These are phyloP conservation scores for Caenorhabditis sp. DNA, from an alignment of 2,888 invertebrate species.

Conservation along the genomic window DNA sequence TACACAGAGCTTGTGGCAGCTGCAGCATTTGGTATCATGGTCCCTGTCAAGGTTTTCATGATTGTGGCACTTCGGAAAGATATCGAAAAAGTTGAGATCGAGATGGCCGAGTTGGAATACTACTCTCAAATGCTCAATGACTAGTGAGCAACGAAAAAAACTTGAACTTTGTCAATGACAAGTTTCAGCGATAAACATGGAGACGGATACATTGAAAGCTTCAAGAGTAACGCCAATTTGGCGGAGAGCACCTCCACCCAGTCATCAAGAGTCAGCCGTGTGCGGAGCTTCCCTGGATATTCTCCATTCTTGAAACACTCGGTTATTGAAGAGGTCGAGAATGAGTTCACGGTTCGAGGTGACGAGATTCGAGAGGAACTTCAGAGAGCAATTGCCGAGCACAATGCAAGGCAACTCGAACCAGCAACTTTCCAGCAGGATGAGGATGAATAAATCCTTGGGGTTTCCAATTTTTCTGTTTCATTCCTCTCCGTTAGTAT, in stretches of 20 bases:
- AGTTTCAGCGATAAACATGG: slow-evolving; percentile 54
- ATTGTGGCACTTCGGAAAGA: slow-evolving; percentile 51
- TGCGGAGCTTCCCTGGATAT: slow-evolving; percentile 48
- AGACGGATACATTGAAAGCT: slow-evolving; percentile 63
- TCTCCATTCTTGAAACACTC: slow-evolving; percentile 59
- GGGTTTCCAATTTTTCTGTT: neutral
- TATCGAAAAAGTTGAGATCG: slow-evolving; percentile 53
- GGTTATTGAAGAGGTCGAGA: slow-evolving; percentile 63
- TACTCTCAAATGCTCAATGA: slow-evolving; percentile 54
- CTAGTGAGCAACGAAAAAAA: slow-evolving; percentile 20
- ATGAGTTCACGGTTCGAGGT: slow-evolving; percentile 62
- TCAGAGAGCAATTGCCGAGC: slow-evolving; percentile 54
- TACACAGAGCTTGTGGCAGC: slow-evolving; percentile 52
- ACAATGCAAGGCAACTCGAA: slow-evolving; percentile 40
- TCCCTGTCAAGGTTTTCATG: slow-evolving; percentile 57
- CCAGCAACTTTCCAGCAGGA: neutral
- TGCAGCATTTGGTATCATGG: slow-evolving; percentile 47
- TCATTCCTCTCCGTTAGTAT: slow-evolving; percentile 12
- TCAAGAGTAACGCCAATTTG: slow-evolving; percentile 48
- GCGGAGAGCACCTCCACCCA: slow-evolving; percentile 43
- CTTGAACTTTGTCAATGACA: neutral
- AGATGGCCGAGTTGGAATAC: slow-evolving; percentile 45
- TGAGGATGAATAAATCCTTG: slow-evolving; percentile 1
- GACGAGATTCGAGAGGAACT: slow-evolving; percentile 60
- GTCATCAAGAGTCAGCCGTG: slow-evolving; percentile 42